phyloP scores from a whole-genome alignment of 2,888 invertebrate species.

The Hemithea aestivaria region DNA sequence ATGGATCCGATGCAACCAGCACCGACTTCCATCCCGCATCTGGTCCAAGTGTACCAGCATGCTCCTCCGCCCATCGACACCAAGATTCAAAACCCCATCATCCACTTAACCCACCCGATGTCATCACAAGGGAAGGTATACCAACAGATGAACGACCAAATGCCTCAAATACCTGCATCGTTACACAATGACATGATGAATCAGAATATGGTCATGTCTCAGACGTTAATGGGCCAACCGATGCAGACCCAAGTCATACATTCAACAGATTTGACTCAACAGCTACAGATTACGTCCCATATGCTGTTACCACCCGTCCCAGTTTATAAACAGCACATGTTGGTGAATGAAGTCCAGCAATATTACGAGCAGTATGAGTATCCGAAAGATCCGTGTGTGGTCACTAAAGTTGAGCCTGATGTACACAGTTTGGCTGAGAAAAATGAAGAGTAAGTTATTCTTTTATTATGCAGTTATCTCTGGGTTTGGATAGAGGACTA shows the following conservation, averaged over 20 bases:
- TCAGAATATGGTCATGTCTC: conserved; percentile 62
- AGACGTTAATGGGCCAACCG: conserved; percentile 44
- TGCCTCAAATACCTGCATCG: conserved; percentile 50
- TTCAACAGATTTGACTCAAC: conserved; percentile 47
- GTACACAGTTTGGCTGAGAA: conserved; percentile 36
- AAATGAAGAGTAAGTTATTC: conserved; percentile 47
- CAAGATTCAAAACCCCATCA: conserved; percentile 47
- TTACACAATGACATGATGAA: conserved; percentile 51
- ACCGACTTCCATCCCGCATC: conserved; percentile 48
- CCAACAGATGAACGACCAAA: conserved; percentile 55
- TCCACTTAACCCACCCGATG: conserved; percentile 54
- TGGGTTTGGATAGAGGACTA: too few relatives aligned
- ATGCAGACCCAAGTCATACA: conserved; percentile 45
- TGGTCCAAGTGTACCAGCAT: conserved; percentile 62
- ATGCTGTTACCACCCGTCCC: conserved; percentile 56
- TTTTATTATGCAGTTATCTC: neutral
- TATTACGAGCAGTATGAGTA: conserved; percentile 59
- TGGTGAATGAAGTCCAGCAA: conserved; percentile 52
- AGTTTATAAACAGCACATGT: conserved; percentile 54
- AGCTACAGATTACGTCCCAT: conserved; percentile 59
- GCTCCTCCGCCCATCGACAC: conserved; percentile 42
- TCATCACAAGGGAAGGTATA: conserved; percentile 56
- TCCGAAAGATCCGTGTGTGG: conserved; percentile 50
- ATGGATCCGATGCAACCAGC: conserved; percentile 62
- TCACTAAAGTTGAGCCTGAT: conserved; percentile 51